A percentile compares a stretch with the other conserved stretches of the same genome.
Evolutionary conservation across 2,113 vertebrate species (phyloP).

Genomic region (Sterrhoptilus dennistouni): DNA sequence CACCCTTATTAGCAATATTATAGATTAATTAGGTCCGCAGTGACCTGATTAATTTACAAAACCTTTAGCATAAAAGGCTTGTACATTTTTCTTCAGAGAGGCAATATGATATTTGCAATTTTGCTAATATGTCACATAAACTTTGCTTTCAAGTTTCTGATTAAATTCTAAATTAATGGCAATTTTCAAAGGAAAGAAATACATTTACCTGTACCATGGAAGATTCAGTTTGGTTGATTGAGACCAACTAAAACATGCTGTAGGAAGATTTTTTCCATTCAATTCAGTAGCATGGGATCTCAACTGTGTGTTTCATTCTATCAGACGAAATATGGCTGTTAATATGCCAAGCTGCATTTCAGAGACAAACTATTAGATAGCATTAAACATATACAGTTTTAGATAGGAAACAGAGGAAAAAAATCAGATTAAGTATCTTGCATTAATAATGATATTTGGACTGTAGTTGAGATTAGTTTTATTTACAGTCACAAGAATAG

Average conservation of each 20-base stretch:
- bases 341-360: neutral
- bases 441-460: neutral
- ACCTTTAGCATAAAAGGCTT: neutral
- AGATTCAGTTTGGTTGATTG: neutral
- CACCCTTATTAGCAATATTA: neutral
- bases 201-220: neutral
- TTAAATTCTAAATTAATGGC: neutral
- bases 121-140: neutral
- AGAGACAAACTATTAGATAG: neutral
- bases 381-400: neutral
- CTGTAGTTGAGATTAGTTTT: constrained; percentile 44
- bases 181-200: neutral
- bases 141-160: neutral
- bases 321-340: neutral
- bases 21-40: neutral
- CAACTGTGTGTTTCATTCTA: neutral
- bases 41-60: neutral
- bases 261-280: neutral
- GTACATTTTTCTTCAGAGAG: neutral
- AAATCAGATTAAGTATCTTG: neutral
- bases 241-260: neutral
- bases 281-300: neutral
- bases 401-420: neutral
- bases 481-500: constrained; percentile 37
- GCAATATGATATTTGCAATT: neutral